These are phyloP conservation scores for Dermatemys mawii DNA, from an alignment of 2,113 vertebrate species.

Conservation along the genomic window DNA sequence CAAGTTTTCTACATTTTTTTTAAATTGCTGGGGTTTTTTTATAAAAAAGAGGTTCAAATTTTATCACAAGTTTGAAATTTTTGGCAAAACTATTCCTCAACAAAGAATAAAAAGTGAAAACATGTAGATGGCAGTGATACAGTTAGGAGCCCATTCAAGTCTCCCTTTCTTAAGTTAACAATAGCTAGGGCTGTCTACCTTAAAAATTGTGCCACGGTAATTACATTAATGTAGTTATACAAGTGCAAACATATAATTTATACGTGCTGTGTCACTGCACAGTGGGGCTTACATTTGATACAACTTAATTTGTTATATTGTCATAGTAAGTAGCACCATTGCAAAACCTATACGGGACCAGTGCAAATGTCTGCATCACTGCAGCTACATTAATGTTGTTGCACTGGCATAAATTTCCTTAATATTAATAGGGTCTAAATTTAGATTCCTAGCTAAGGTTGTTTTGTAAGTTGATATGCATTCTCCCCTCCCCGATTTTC, in stretches of 20 bases:
- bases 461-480: too few relatives aligned
- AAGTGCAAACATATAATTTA: neutral
- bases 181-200: neutral
- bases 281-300: neutral
- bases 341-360: neutral
- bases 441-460: too few relatives aligned
- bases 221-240: neutral
- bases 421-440: neutral
- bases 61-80: neutral
- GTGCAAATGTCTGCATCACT: neutral
- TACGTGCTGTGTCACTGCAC: fast-evolving
- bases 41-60: neutral
- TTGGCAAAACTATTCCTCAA: neutral
- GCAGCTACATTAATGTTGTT: neutral
- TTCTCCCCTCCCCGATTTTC: neutral
- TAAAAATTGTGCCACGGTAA: neutral
- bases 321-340: neutral
- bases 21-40: neutral
- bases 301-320: neutral
- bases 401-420: neutral
- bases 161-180: neutral
- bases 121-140: neutral
- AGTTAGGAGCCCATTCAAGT: neutral
- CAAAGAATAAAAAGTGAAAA: neutral
- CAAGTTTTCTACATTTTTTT: neutral